phyloP scores from a whole-genome alignment of 2,888 invertebrate species.

The Nesidiocoris tenuis region DNA sequence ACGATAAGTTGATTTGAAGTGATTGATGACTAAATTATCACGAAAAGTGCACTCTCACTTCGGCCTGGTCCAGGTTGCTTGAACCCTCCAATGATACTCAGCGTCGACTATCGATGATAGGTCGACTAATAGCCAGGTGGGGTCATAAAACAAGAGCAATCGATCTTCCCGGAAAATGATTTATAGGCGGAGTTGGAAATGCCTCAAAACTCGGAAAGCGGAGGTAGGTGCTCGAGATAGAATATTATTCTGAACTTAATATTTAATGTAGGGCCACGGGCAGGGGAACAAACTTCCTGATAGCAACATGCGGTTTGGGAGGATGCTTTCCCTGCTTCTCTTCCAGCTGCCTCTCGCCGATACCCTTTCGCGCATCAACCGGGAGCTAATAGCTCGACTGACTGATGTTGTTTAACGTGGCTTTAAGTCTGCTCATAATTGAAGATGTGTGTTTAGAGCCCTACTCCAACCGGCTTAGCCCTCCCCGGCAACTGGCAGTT shows the following conservation, averaged over 20 bases:
- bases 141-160: conserved; percentile 32
- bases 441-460: conserved; percentile 40
- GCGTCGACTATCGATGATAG: too few relatives aligned
- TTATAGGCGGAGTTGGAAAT: conserved; percentile 26
- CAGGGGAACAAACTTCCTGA: conserved; percentile 38
- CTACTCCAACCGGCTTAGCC: conserved; percentile 33
- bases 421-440: conserved; percentile 41
- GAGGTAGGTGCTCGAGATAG: conserved; percentile 9
- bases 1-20: conserved; percentile 35
- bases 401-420: conserved; percentile 40
- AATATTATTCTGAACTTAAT: conserved; percentile 39
- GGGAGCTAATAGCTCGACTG: conserved; percentile 36
- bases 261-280: conserved; percentile 38
- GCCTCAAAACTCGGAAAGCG: conserved; percentile 9
- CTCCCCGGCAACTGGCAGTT: conserved; percentile 26
- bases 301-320: conserved; percentile 33
- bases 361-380: conserved; percentile 10
- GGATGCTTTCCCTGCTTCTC: conserved; percentile 17
- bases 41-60: conserved; percentile 22
- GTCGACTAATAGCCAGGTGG: too few relatives aligned
- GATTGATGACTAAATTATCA: conserved; percentile 28
- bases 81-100: background rate
- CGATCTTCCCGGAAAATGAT: conserved; percentile 36
- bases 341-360: background rate
- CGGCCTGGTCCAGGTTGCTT: background rate